Base-by-base conservation (phyloP, 2,888 invertebrate species). In the Candidula unifasciata region DNA sequence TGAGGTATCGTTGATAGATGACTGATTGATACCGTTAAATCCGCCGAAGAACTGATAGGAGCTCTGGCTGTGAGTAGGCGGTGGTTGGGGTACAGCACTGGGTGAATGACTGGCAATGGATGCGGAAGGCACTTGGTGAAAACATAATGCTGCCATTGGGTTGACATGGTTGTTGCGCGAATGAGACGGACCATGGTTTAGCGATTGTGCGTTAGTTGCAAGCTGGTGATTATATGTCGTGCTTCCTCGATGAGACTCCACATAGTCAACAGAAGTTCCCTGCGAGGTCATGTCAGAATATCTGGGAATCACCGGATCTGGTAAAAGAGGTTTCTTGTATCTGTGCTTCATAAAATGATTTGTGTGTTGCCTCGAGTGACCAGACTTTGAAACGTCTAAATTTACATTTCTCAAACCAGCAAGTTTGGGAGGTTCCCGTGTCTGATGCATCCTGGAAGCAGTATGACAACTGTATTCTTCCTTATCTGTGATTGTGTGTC, bases 251-350 rank as follows among this genome's bases (percentile, higher is more conserved):
- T 10, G 68, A 69, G 54, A 37, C 27, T 64, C 80, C 27, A 13
- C 18, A 18, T 60, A 27, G 21, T 24, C 77, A 60, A 30, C 0
- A n/a, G 79, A 10, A n/a, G 66, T 66, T 24, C 37, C 54, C 60
- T 60, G 33, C 2, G 68, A 68, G 0, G 57, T 21, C 76, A 76
- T n/a, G 16, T 83, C 83, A 24, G 83, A 83, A 52, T 68, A 77
- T 27, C 69, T 83, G 3, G 83, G 83, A 21, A 77, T 83, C 6
- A 77, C 13, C 2, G 83, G 83, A 35, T 83, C 83, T 24, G 83
- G 83, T 0, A 83, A 57, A 2, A 83, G 77, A 1, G 83, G 83
- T 27, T 44, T 76, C 69, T 83, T 83, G 37, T 77, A 69, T 13
- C 52, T 80, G 3, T 69, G 80, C n/a, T 54, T 66, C 2, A 21